Evolutionary conservation across 2,888 invertebrate genomes (phyloP).

Genomic region (Buathra laborator): DNA sequence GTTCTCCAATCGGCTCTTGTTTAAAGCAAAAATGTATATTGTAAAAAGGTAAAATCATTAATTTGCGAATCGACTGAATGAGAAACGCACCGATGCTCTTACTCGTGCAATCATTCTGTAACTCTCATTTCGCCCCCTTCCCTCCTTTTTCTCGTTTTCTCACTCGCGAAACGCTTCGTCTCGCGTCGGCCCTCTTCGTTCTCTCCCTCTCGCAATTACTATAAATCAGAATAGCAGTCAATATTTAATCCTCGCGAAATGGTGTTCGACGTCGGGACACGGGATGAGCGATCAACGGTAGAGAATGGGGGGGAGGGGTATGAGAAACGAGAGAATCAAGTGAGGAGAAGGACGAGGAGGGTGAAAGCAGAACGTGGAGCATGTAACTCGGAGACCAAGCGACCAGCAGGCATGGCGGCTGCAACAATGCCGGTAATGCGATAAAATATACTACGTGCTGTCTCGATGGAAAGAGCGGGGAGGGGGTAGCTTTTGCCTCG

Average conservation of each 20-base stretch:
- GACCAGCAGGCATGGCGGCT: conserved; percentile 72
- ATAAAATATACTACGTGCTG: conserved; percentile 81
- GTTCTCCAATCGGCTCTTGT: background rate
- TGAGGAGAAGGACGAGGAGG: conserved; percentile 34
- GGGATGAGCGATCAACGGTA: conserved; percentile 66
- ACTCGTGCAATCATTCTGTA: conserved; percentile 26
- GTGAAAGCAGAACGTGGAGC: conserved; percentile 59
- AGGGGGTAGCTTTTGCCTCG: conserved; percentile 66
- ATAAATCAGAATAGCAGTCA: conserved; percentile 85
- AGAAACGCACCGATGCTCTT: conserved; percentile 10
- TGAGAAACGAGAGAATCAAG: conserved; percentile 67
- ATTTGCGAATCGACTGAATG: conserved; percentile 1
- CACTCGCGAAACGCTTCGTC: conserved; percentile 51
- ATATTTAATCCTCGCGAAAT: conserved; percentile 84
- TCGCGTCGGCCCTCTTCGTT: conserved; percentile 72
- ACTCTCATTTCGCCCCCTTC: conserved; percentile 14
- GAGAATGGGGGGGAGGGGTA: conserved; percentile 26
- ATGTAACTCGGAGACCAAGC: conserved; percentile 42
- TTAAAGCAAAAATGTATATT: background rate
- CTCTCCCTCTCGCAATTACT: conserved; percentile 82
- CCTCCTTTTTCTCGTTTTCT: conserved; percentile 42
- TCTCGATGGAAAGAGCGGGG: conserved; percentile 59
- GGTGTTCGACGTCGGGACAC: conserved; percentile 78
- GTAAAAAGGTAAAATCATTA: background rate
- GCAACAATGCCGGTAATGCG: conserved; percentile 83